These are phyloP conservation scores for Xiphophorus couchianus DNA, from an alignment of 2,113 vertebrate species.

Conservation along the genomic window DNA sequence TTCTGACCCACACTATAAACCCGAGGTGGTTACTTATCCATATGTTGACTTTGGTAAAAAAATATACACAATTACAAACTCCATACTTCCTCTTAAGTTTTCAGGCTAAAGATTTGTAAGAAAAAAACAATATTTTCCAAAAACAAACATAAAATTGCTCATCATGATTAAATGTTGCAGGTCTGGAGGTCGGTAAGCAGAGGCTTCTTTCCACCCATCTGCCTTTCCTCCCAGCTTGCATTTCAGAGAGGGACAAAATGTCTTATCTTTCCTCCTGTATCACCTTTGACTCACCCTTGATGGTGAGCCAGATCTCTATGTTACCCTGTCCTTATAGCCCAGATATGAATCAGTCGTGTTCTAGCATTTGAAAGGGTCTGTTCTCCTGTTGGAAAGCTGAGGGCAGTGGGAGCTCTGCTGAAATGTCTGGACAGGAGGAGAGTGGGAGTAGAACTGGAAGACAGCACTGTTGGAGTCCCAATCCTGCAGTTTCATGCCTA, in stretches of 20 bases:
- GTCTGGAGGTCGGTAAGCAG: conserved; percentile 91
- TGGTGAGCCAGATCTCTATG: conserved; percentile 72
- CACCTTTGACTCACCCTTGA: conserved; percentile 88
- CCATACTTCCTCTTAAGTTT: background rate
- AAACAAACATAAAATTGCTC: background rate
- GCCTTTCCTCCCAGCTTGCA: conserved; percentile 85
- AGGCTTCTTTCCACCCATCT: conserved; percentile 89
- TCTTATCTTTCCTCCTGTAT: conserved; percentile 91
- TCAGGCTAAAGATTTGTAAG: background rate
- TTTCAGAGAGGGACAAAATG: conserved; percentile 87
- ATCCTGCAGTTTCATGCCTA: conserved; percentile 91
- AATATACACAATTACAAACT: background rate
- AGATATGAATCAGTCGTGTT: conserved; percentile 19
- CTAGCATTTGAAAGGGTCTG: conserved; percentile 21
- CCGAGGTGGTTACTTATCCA: conserved; percentile 89
- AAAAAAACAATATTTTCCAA: background rate
- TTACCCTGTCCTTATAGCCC: conserved; percentile 7
- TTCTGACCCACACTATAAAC: conserved; percentile 78
- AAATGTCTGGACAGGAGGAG: conserved; percentile 93
- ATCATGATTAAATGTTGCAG: conserved; percentile 54
- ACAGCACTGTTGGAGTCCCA: conserved; percentile 85
- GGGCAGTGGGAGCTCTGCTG: conserved; percentile 89
- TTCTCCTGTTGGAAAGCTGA: conserved; percentile 75
- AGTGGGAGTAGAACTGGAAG: conserved; percentile 92
- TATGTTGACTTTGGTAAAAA: conserved; percentile 89